A percentile compares a stretch with the other conserved stretches of the same genome.
Evolutionary conservation across 2,113 vertebrate genomes (phyloP).

Genomic region (Paralichthys olivaceus): DNA sequence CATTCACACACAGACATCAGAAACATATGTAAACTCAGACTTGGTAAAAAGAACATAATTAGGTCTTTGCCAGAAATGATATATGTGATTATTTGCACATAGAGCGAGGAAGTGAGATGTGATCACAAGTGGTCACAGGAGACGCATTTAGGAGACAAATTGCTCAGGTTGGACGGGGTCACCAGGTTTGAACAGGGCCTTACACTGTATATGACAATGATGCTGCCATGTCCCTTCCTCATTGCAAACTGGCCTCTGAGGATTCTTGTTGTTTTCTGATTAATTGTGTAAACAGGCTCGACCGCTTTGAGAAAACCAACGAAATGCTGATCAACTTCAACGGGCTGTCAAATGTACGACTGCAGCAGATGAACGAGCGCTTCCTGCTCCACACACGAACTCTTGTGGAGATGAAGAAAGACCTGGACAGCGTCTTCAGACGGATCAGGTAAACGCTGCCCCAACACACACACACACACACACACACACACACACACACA

Average conservation of each 20-base stretch:
- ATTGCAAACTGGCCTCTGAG: neutral
- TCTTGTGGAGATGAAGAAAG: conserved; percentile 96
- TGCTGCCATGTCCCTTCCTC: neutral
- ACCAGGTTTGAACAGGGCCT: too few relatives aligned
- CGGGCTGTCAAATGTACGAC: conserved; percentile 89
- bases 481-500: neutral
- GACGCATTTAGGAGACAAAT: too few relatives aligned
- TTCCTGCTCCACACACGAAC: conserved; percentile 93
- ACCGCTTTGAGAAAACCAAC: conserved; percentile 98
- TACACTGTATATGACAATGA: neutral
- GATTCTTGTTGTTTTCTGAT: neutral
- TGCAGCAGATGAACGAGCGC: conserved; percentile 96
- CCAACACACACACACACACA: neutral
- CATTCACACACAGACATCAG: too few relatives aligned
- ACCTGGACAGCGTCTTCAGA: conserved; percentile 95
- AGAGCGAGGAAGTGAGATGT: too few relatives aligned
- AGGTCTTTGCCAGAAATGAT: too few relatives aligned
- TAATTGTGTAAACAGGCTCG: conserved; percentile 84
- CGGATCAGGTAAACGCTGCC: conserved; percentile 86
- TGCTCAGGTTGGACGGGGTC: too few relatives aligned
- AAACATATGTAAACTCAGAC: too few relatives aligned
- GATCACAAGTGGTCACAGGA: too few relatives aligned
- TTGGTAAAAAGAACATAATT: too few relatives aligned
- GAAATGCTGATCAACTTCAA: conserved; percentile 99
- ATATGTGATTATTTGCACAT: too few relatives aligned